Evolutionary conservation across 2,888 invertebrate species (phyloP), one percentile per base, ranked within the genome.

Genomic region (Drosophila mettleri): DNA sequence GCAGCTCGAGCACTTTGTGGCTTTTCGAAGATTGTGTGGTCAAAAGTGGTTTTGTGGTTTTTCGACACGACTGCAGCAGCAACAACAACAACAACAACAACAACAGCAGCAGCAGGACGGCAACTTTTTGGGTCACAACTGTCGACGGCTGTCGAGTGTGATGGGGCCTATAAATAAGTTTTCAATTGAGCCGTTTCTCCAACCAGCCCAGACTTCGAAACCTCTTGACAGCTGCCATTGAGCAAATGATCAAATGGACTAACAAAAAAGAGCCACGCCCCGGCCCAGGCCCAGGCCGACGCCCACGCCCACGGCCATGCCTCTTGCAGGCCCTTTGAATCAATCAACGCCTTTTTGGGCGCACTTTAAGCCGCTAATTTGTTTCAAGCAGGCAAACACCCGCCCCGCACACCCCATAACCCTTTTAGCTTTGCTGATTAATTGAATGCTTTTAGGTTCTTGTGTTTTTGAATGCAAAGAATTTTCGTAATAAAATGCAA

Each of bases 291-390:
- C 29, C 29, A 29, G 46, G 5, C 27, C 27, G 29, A 45, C 45
- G 45, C 29, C 46, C 29, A n/a, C 33, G 20, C 0, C 24, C 0
- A 9, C n/a, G 8, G 3, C 29, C 29, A 29, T 8, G 27, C 10
- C 33, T 6, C 24, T 27, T 7, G 16, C 43, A 22, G 71, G 75
- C 77, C 85, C 77, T 79, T 77, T 68, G 62, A 74, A 84, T 84
- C 87, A 85, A 84, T 87, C 82, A 87, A 84, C 82, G 87, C 85
- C 79, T 71, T 71, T 80, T 66, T 53, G 54, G 63, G 59, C 53
- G 61, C 60, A 51, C 39, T 60, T 69, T 71, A 77, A 81, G 80
- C 71, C 66, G 84, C 74, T 83, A 86, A 86, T 82, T 86, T 78
- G 78, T 72, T 74, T 43, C 33, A 48, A 52, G 53, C 36, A 10